Conservation (phyloP, 2,113 vertebrate genomes). For the Tachuris rubrigastra region DNA sequence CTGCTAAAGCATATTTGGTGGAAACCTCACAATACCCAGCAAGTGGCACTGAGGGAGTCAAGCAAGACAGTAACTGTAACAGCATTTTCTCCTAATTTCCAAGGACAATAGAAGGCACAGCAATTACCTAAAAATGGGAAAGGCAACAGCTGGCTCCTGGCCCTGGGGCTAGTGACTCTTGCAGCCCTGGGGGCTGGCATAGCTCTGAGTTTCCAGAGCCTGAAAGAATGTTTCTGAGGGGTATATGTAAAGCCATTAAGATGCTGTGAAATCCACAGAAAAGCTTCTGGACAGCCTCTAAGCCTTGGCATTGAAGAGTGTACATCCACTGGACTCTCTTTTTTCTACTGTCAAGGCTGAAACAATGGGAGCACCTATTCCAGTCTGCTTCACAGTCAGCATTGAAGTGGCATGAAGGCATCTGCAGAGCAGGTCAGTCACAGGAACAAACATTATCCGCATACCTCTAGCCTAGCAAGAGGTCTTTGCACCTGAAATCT, state of each 20-base stretch:
- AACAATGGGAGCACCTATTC: neutral
- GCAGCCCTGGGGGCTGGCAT: fast-evolving
- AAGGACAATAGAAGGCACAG: neutral
- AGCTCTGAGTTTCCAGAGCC: neutral
- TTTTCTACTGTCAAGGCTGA: neutral
- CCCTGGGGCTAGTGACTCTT: fast-evolving
- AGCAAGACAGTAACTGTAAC: neutral
- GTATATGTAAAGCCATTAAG: neutral
- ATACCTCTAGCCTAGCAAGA: neutral
- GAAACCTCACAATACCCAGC: neutral
- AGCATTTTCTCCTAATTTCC: slow-evolving; percentile 3
- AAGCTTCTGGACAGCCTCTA: neutral
- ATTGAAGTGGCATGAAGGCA: neutral
- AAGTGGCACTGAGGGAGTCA: neutral
- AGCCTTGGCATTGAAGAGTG: neutral
- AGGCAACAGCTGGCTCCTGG: neutral
- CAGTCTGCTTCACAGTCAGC: neutral
- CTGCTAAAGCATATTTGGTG: neutral
- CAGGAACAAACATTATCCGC: neutral
- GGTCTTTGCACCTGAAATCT: neutral
- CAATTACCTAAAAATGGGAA: neutral
- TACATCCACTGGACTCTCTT: neutral
- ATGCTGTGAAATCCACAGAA: neutral
- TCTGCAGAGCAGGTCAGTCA: neutral
- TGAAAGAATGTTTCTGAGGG: neutral